Conservation (phyloP, 2,113 vertebrate genomes). For the Clarias macrocephalus region DNA sequence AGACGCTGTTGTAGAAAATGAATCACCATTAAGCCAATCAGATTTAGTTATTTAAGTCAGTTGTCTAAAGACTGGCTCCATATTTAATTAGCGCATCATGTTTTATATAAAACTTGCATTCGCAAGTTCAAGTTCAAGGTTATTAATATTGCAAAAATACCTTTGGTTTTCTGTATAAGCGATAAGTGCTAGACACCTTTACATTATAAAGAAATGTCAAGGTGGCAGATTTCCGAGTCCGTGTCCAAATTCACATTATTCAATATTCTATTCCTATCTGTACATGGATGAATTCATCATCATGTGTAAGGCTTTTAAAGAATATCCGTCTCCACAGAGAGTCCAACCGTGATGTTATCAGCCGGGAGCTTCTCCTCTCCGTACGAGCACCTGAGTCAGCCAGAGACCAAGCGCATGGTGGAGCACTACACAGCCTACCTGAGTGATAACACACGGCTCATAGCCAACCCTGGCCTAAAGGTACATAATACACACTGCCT, state of each 20-base stretch:
- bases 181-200: neutral
- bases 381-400: slow-evolving; percentile 96
- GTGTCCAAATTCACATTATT: neutral
- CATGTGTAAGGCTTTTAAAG: neutral
- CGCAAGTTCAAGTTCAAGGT: neutral
- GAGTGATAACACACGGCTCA: slow-evolving; percentile 96
- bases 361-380: slow-evolving; percentile 97
- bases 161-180: neutral
- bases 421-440: slow-evolving; percentile 98
- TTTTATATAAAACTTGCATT: neutral
- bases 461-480: slow-evolving; percentile 96
- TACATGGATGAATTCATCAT: neutral
- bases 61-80: neutral
- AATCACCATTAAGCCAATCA: neutral
- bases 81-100: neutral
- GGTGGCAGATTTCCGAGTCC: neutral
- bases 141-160: neutral
- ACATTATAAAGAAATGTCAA: neutral
- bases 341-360: slow-evolving; percentile 95
- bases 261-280: neutral
- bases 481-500: slow-evolving; percentile 70
- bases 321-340: slow-evolving; percentile 73
- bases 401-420: slow-evolving; percentile 98
- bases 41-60: neutral
- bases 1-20: neutral